A percentile compares a stretch with the other conserved stretches of the same genome.
Conservation (phyloP, 2,888 invertebrate genomes). For the Darwinula stevensoni region DNA sequence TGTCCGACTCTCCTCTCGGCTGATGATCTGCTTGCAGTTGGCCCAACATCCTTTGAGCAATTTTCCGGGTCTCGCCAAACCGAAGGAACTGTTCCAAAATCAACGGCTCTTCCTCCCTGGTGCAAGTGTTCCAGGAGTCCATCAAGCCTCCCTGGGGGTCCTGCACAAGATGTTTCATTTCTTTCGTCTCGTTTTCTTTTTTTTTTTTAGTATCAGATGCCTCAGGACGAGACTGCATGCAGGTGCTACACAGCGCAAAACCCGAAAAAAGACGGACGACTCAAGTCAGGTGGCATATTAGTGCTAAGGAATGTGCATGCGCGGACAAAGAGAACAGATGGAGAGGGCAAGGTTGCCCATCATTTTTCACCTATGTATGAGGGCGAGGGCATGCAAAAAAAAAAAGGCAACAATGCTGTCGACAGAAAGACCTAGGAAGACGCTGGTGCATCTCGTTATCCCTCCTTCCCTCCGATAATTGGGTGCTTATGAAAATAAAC, state of each 20-base stretch:
- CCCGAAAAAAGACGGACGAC: too few species aligned
- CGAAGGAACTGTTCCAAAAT: conserved; percentile 72
- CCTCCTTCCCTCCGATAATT: too few species aligned
- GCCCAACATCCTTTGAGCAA: conserved; percentile 31
- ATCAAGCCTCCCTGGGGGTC: conserved; percentile 49
- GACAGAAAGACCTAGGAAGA: too few species aligned
- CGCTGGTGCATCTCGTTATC: too few species aligned
- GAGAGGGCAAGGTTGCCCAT: too few species aligned
- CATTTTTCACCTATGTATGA: too few species aligned
- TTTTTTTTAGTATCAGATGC: conserved; percentile 1
- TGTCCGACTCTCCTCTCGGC: conserved; percentile 20
- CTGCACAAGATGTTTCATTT: conserved; percentile 29
- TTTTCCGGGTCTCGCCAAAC: conserved; percentile 59
- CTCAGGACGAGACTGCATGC: background rate
- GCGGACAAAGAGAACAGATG: too few species aligned
- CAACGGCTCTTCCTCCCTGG: conserved; percentile 61
- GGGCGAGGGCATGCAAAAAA: too few species aligned
- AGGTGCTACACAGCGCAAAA: background rate
- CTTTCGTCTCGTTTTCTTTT: conserved; percentile 1
- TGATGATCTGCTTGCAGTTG: conserved; percentile 13
- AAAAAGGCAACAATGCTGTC: too few species aligned
- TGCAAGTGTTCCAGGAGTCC: conserved; percentile 66
- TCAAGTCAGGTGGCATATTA: too few species aligned
- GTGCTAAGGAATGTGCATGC: too few species aligned
- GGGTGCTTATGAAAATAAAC: too few species aligned